Base-by-base conservation (phyloP, 2,113 vertebrate genomes). In the Leptocoma aspasia region DNA sequence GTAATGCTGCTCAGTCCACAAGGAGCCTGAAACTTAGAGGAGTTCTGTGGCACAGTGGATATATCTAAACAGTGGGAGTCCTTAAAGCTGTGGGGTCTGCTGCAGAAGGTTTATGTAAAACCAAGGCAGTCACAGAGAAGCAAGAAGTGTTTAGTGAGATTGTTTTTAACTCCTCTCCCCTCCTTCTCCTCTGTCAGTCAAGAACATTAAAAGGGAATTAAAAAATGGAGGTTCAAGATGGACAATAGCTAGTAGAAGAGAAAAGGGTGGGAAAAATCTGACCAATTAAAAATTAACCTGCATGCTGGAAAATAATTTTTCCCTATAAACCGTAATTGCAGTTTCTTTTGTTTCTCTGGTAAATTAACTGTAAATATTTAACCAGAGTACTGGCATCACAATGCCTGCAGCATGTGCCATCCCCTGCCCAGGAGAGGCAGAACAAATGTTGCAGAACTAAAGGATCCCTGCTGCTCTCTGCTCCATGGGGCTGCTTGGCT, bases 341-440 rank as follows among this genome's bases (percentile, higher is more conserved):
- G 42, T 64, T 95, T 94, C 57, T 9, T 69, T 89, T 71, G 31
- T 94, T 97, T 84, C 45, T 95, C 61, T 13, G 35, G 84, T 65
- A 97, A 97, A 97, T 93, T 44, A 97, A 91, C 83, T 91, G 95
- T 97, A 97, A 97, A 97, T 97, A 96, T 96, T 97, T 97, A 96
- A 96, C 89, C 30, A 24, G 73, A 68, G 70, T 61, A 30, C 42
- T 69, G 63, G 80, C 56, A 31, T 56, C 15, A 20, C 37, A 59
- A 52, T 3, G 28, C 31, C n/a, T 23, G 49, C 35, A 91, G 37
- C 42, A 26, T 41, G 35, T 86, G 65, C 50, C 65, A 54, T 75
- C 13, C 22, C 17, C 26, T 71, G 30, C 49, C 69, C 90, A 64
- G 31, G 64, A 90, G 47, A 81, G 41, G 35, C 76, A 75, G 35